A percentile compares a stretch with the other conserved stretches of the same genome.
These are phyloP conservation scores for Leptogaster cylindrica DNA, from an alignment of 2,888 invertebrate genomes.

Conservation along the genomic window DNA sequence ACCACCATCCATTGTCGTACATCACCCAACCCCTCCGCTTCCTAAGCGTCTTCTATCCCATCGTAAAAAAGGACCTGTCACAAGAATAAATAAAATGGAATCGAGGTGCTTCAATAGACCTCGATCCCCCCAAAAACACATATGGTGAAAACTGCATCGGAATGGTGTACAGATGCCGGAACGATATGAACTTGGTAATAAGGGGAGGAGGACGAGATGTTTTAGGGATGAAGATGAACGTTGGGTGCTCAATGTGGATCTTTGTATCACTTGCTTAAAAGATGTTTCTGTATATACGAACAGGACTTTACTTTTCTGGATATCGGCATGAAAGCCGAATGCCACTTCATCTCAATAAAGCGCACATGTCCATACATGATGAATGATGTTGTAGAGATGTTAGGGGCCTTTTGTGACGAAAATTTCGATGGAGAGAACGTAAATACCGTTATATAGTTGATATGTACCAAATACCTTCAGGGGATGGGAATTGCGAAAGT, in stretches of 20 bases:
- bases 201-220: too few species aligned
- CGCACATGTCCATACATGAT: conserved; percentile 39
- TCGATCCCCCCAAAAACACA: neutral
- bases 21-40: too few species aligned
- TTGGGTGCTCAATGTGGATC: too few species aligned
- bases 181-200: too few species aligned
- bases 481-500: neutral
- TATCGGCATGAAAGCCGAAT: conserved; percentile 9
- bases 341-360: conserved; percentile 40
- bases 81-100: conserved; percentile 34
- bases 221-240: too few species aligned
- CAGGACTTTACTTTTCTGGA: conserved; percentile 11
- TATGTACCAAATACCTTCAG: neutral
- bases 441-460: neutral
- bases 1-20: conserved; percentile 34
- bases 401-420: too few species aligned
- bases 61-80: conserved; percentile 15
- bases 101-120: conserved; percentile 5
- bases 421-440: neutral
- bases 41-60: too few species aligned
- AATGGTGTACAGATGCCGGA: too few species aligned
- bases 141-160: too few species aligned
- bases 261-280: neutral
- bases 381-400: conserved; percentile 10
- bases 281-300: neutral